phyloP scores from a whole-genome alignment of 2,888 invertebrate species.

The Dilophus febrilis region DNA sequence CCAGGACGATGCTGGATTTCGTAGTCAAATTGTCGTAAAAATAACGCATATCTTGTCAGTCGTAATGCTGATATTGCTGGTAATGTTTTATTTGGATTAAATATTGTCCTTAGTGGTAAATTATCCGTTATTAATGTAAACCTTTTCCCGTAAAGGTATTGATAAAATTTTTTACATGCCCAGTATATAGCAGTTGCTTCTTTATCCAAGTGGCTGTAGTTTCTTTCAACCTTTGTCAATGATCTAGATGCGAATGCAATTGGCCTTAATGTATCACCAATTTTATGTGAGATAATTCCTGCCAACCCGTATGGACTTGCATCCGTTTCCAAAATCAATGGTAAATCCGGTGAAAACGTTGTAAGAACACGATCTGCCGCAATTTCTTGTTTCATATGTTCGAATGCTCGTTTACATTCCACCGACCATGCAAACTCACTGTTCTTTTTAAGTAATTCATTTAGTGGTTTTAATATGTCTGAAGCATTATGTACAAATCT shows the following conservation, averaged over 20 bases:
- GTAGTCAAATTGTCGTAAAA: too few species aligned
- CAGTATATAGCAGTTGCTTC: not conserved
- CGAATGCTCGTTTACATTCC: not conserved
- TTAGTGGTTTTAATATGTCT: not conserved
- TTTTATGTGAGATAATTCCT: not conserved
- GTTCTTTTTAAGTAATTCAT: not conserved
- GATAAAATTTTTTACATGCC: not conserved
- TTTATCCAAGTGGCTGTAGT: not conserved
- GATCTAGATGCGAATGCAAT: not conserved
- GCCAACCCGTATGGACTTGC: not conserved
- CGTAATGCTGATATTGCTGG: not conserved
- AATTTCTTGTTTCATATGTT: not conserved
- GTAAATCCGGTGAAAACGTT: not conserved
- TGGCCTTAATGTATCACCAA: not conserved
- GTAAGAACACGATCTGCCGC: not conserved
- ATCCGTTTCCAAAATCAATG: not conserved
- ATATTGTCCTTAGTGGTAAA: not conserved
- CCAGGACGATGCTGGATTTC: too few species aligned
- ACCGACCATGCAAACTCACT: not conserved
- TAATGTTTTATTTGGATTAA: not conserved
- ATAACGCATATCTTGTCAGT: too few species aligned
- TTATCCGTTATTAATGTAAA: not conserved
- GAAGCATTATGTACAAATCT: too few species aligned
- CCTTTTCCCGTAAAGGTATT: not conserved
- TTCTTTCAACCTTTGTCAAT: not conserved